These are phyloP conservation scores for Oligia fasciuncula DNA, from an alignment of 2,888 invertebrate species.

Conservation along the genomic window DNA sequence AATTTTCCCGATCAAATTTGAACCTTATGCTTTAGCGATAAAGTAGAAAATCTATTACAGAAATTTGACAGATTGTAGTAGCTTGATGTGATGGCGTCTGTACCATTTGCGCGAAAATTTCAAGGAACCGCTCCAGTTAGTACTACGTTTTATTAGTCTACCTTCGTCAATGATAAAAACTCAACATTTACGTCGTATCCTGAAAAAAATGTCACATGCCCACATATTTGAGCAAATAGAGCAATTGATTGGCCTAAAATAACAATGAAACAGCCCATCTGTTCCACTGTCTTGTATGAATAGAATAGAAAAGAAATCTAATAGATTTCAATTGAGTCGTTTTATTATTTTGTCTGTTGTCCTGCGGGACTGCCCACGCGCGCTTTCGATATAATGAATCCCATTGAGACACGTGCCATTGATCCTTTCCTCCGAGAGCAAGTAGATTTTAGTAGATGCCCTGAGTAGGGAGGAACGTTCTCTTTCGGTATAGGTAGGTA, in stretches of 20 bases:
- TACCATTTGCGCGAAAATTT: neutral
- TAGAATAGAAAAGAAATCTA: conserved; percentile 24
- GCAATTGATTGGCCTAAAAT: conserved; percentile 29
- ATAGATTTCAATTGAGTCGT: conserved; percentile 29
- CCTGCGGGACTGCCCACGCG: conserved; percentile 25
- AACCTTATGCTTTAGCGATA: too few relatives aligned
- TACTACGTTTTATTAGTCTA: neutral
- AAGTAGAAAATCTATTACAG: too few relatives aligned
- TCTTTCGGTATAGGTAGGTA: neutral
- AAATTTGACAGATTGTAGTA: too few relatives aligned
- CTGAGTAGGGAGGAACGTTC: neutral
- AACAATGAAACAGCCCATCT: conserved; percentile 5
- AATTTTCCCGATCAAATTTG: too few relatives aligned
- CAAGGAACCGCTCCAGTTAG: neutral
- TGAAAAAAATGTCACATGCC: neutral
- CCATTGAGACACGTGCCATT: conserved; percentile 12
- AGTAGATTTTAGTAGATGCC: neutral
- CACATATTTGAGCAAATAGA: conserved; percentile 11
- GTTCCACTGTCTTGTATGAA: conserved; percentile 17
- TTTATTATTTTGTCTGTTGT: conserved; percentile 34
- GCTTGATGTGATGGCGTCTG: too few relatives aligned
- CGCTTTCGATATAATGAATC: conserved; percentile 36
- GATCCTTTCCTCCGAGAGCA: neutral
- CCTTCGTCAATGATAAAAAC: neutral
- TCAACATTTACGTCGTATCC: neutral